Evolutionary conservation across 2,888 invertebrate species (phyloP).

Genomic region (Tanypteryx hageni): DNA sequence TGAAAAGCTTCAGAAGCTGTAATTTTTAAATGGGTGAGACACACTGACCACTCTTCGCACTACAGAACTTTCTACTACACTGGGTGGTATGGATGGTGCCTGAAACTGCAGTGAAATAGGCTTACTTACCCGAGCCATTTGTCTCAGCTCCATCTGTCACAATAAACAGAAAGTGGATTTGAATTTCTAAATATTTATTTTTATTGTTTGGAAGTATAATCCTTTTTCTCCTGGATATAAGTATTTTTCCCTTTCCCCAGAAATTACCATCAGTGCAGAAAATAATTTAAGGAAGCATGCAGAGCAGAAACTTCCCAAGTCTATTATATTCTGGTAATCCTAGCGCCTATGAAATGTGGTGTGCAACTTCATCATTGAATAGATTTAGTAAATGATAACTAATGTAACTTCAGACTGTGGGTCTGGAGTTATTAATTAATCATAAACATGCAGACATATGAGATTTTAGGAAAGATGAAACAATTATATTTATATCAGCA

Average conservation of each 20-base stretch:
- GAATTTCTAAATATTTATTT: conserved; percentile 54
- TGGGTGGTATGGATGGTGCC: conserved; percentile 56
- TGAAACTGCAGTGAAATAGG: conserved; percentile 58
- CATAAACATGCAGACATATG: neutral
- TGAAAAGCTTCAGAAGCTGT: conserved; percentile 32
- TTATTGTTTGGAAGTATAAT: neutral
- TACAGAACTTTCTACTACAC: conserved; percentile 63
- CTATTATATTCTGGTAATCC: conserved; percentile 38
- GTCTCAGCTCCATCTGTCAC: conserved; percentile 63
- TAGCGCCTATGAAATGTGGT: conserved; percentile 20
- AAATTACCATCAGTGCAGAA: conserved; percentile 40
- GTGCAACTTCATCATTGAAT: neutral
- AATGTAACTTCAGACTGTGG: neutral
- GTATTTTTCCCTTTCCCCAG: conserved; percentile 43
- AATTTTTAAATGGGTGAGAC: conserved; percentile 41
- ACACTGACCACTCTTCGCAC: conserved; percentile 60
- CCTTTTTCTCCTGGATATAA: conserved; percentile 41
- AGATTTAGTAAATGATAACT: neutral
- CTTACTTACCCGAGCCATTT: conserved; percentile 63
- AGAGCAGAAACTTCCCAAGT: conserved; percentile 49
- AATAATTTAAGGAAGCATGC: conserved; percentile 59
- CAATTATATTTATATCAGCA: too few species aligned
- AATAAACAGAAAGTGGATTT: conserved; percentile 63
- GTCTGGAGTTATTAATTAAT: conserved; percentile 21
- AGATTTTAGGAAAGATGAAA: neutral